Conservation (phyloP, 2,113 vertebrate species). For the Poicephalus gulielmi region DNA sequence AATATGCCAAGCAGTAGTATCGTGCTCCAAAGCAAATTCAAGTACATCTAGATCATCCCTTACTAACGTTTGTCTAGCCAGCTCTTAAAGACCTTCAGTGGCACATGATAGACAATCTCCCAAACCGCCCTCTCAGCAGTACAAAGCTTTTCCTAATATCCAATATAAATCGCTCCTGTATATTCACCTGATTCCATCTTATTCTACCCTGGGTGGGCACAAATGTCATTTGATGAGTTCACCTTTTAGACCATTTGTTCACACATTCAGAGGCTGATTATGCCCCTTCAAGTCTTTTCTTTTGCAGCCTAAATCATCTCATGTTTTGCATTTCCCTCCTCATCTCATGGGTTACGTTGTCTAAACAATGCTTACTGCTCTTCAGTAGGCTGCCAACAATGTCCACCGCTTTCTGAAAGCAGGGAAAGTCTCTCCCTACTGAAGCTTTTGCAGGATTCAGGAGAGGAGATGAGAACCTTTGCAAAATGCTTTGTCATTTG, state of each 20-base stretch:
- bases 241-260: background rate
- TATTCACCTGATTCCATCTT: background rate
- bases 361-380: background rate
- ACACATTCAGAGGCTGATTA: background rate
- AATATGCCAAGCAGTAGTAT: background rate
- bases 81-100: background rate
- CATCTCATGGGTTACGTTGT: background rate
- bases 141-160: background rate
- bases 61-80: background rate
- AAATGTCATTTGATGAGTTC: background rate
- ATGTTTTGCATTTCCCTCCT: background rate
- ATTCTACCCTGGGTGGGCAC: background rate
- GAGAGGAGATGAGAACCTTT: background rate
- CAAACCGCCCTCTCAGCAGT: background rate
- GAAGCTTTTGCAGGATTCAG: background rate
- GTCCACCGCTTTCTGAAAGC: background rate
- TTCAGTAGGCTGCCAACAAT: background rate
- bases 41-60: background rate
- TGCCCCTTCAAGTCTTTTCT: background rate
- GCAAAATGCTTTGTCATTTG: background rate
- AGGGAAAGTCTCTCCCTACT: background rate
- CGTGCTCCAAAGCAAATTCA: background rate
- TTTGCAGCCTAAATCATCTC: background rate
- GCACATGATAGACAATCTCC: background rate
- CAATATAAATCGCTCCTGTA: background rate